Conservation (phyloP, 2,113 vertebrate species). For the Collichthys lucidus region DNA sequence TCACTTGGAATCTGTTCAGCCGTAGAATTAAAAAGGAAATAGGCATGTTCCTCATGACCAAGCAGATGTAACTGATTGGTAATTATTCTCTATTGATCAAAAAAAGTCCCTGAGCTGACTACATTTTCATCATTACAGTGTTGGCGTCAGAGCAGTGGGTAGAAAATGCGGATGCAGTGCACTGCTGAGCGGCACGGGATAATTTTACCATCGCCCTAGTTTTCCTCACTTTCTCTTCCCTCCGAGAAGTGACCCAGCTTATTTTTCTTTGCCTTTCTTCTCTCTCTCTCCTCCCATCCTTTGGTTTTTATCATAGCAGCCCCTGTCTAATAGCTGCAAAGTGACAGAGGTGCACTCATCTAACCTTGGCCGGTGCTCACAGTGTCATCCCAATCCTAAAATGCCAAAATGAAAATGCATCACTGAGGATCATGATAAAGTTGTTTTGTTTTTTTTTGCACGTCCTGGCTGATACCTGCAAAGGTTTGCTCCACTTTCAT, state of each 20-base stretch:
- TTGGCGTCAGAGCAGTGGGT: conserved; percentile 15
- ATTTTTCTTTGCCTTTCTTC: conserved; percentile 46
- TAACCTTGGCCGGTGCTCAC: conserved; percentile 33
- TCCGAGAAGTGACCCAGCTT: conserved; percentile 79
- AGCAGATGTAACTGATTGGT: conserved; percentile 51
- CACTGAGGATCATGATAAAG: not conserved
- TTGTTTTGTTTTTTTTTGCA: not conserved
- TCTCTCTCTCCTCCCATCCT: conserved; percentile 27
- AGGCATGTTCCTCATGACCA: conserved; percentile 41
- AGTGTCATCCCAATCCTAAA: not conserved
- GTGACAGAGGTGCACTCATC: conserved; percentile 9
- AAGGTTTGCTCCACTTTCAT: conserved; percentile 29
- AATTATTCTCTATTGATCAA: conserved; percentile 65
- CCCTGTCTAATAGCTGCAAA: conserved; percentile 28
- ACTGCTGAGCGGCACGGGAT: conserved; percentile 61
- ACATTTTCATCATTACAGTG: conserved; percentile 26
- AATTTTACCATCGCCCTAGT: conserved; percentile 83
- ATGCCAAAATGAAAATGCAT: not conserved
- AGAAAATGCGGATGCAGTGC: conserved; percentile 39
- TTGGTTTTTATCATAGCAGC: conserved; percentile 32
- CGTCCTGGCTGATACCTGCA: not conserved
- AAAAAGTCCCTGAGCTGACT: conserved; percentile 16
- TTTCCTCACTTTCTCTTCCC: conserved; percentile 71
- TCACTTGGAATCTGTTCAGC: conserved; percentile 49
- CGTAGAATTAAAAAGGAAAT: conserved; percentile 50